These are phyloP conservation scores for Smithornis capensis DNA, from an alignment of 2,113 vertebrate genomes.

Conservation along the genomic window DNA sequence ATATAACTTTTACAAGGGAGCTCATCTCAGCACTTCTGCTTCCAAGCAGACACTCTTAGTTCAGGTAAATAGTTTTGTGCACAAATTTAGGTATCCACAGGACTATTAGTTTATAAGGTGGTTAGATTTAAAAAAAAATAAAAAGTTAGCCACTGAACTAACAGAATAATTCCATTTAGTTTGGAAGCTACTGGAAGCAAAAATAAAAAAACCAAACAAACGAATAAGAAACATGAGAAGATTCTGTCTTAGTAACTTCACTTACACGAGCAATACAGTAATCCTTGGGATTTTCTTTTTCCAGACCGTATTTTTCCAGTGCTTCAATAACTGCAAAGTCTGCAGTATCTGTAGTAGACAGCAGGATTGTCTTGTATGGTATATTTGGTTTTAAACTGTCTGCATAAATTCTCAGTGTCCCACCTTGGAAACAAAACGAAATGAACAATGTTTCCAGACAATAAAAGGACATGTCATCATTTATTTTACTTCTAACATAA, in stretches of 20 bases:
- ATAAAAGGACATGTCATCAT: not conserved
- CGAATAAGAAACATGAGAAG: not conserved
- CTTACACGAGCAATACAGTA: constrained; percentile 95
- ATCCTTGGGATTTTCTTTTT: constrained; percentile 93
- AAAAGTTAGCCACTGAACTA: not conserved
- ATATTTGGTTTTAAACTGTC: constrained; percentile 98
- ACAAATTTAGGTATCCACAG: not conserved
- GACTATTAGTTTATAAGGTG: not conserved
- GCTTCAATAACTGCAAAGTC: constrained; percentile 95
- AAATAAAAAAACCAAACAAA: not conserved
- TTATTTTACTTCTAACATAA: not conserved
- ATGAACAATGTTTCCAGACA: not conserved
- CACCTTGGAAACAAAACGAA: constrained; percentile 76
- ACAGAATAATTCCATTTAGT: not conserved
- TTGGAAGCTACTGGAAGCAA: not conserved
- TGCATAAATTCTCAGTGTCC: constrained; percentile 93
- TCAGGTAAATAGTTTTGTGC: not conserved
- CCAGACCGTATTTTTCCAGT: constrained; percentile 96
- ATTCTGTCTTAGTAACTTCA: not conserved
- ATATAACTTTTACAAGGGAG: not conserved
- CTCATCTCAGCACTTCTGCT: not conserved
- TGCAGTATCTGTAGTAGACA: constrained; percentile 92
- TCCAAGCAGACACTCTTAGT: not conserved
- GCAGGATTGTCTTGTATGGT: constrained; percentile 95
- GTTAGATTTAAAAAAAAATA: not conserved